These are phyloP conservation scores for Semibalanus balanoides DNA, from an alignment of 1,140 invertebrate genomes.

Conservation along the genomic window DNA sequence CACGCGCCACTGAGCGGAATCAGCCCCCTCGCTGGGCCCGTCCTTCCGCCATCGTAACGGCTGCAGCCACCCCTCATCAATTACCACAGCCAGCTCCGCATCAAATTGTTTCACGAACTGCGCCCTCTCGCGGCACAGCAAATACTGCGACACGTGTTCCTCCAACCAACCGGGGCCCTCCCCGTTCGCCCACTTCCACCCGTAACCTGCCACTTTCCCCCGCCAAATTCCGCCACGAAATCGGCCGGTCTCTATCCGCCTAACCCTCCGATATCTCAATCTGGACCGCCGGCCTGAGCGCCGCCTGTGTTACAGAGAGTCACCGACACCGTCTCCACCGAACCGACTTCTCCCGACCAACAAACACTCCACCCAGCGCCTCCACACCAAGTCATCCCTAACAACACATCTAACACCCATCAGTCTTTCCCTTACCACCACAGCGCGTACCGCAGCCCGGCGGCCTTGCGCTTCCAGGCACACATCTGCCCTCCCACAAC, in stretches of 20 bases:
- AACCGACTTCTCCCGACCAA: too few relatives aligned
- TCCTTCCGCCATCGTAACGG: neutral
- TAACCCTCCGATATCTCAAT: too few relatives aligned
- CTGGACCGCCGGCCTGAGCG: neutral
- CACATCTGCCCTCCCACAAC: neutral
- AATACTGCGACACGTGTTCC: neutral
- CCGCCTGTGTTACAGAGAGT: neutral
- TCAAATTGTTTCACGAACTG: neutral
- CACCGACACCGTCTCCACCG: too few relatives aligned
- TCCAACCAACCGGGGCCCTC: neutral
- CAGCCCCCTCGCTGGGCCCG: constrained; percentile 1
- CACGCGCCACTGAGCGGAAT: constrained; percentile 12
- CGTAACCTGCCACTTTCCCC: neutral
- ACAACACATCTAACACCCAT: neutral
- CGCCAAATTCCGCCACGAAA: too few relatives aligned
- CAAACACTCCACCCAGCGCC: too few relatives aligned
- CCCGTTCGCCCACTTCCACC: neutral
- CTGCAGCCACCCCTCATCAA: constrained; percentile 9
- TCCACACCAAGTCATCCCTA: neutral
- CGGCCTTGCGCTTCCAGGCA: too few relatives aligned
- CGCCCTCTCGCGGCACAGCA: neutral
- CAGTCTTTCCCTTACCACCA: neutral
- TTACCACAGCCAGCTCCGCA: neutral
- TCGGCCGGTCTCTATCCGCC: too few relatives aligned
- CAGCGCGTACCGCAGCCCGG: neutral